Conservation (phyloP, 2,888 invertebrate genomes). For the Crioceris asparagi region DNA sequence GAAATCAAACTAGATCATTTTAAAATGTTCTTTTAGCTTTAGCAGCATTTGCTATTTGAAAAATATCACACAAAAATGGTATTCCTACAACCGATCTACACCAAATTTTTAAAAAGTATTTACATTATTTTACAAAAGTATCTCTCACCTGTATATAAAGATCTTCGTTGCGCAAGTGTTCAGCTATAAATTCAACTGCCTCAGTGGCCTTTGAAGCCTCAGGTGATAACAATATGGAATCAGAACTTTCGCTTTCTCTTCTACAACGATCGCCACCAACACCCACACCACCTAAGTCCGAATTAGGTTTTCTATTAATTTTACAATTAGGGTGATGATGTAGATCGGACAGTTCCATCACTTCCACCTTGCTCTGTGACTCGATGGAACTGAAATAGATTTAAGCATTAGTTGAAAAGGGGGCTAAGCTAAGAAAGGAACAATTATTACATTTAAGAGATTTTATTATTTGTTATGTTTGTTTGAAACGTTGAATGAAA, state of each 20-base stretch:
- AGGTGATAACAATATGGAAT: constrained; percentile 79
- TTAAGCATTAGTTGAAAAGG: too few relatives aligned
- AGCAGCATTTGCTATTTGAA: too few relatives aligned
- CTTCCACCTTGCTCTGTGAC: constrained; percentile 79
- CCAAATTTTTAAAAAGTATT: too few relatives aligned
- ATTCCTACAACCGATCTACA: too few relatives aligned
- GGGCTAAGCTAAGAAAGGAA: too few relatives aligned
- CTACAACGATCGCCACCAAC: constrained; percentile 56
- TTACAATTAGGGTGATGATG: constrained; percentile 96
- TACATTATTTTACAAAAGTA: too few relatives aligned
- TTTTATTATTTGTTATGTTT: too few relatives aligned
- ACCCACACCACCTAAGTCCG: constrained; percentile 41
- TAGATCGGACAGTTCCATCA: constrained; percentile 87
- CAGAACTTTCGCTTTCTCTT: constrained; percentile 83
- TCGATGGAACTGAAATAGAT: constrained; percentile 49
- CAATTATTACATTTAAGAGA: too few relatives aligned
- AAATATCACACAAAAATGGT: too few relatives aligned
- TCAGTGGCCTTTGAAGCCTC: constrained; percentile 94
- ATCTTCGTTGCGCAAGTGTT: constrained; percentile 95
- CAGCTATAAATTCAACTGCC: constrained; percentile 96
- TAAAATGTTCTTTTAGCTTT: too few relatives aligned
- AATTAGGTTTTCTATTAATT: constrained; percentile 72
- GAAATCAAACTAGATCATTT: too few relatives aligned
- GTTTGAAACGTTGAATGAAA: too few relatives aligned
- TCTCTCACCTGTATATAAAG: constrained; percentile 93